Conservation (phyloP, 2,888 invertebrate genomes). For the Leuctra nigra region DNA sequence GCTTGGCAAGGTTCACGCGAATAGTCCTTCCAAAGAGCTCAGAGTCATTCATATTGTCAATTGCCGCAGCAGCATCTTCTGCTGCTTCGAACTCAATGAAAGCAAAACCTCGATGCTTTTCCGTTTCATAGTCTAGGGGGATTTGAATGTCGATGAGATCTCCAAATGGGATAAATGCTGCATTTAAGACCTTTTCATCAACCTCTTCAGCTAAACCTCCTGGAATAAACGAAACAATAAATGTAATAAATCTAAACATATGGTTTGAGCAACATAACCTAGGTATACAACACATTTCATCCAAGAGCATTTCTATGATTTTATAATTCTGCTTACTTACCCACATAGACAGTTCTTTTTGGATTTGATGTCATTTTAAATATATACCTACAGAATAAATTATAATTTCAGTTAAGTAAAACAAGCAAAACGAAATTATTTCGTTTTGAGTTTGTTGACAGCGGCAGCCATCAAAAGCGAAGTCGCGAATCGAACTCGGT, state of each 20-base stretch:
- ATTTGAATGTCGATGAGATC: slow-evolving; percentile 98
- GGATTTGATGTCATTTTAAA: slow-evolving; percentile 53
- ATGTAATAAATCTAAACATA: neutral
- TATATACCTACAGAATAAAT: too few species aligned
- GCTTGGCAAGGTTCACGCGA: slow-evolving; percentile 93
- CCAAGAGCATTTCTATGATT: neutral
- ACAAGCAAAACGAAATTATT: too few species aligned
- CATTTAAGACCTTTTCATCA: slow-evolving; percentile 89
- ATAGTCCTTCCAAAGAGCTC: slow-evolving; percentile 96
- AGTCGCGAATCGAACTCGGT: too few species aligned
- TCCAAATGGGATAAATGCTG: slow-evolving; percentile 97
- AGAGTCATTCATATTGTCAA: slow-evolving; percentile 99
- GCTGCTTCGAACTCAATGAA: slow-evolving; percentile 97
- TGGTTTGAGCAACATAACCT: neutral
- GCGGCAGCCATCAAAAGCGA: too few species aligned
- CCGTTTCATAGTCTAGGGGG: slow-evolving; percentile 95
- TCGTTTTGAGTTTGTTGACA: too few species aligned
- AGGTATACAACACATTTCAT: neutral
- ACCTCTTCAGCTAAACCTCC: slow-evolving; percentile 91
- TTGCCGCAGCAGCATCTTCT: slow-evolving; percentile 97
- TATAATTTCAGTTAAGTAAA: too few species aligned
- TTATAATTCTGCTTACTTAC: slow-evolving; percentile 33
- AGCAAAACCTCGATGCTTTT: slow-evolving; percentile 97
- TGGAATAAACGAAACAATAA: slow-evolving; percentile 27
- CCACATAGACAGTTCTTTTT: slow-evolving; percentile 78